Base-by-base conservation (phyloP, 2,113 vertebrate species). In the Tor tambroides region DNA sequence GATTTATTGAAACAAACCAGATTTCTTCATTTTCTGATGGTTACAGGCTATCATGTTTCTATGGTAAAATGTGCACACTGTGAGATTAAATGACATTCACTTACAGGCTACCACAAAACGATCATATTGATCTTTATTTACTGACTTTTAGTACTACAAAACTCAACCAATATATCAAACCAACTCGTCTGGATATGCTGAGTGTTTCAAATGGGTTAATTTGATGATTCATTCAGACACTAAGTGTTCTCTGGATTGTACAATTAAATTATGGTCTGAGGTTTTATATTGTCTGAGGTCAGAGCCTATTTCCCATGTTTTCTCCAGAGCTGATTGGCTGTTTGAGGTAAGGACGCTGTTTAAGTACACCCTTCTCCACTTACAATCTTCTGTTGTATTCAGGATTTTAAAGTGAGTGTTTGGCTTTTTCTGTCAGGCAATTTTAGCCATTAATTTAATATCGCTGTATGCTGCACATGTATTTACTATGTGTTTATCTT, bases 281-380 rank as follows among this genome's bases (percentile, higher is more conserved):
- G 43, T 76, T 49, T 28, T 14, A 76, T 76, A 49, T 49, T 26
- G 43, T 76, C 74, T 38, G 43, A 76, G 43, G 74, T 76, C 74
- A 19, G 74, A 76, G n/a, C 43, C 74, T 8, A 76, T 89, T 30
- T 87, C 81, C 85, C 81, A 90, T 91, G 83, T 76, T 4, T 6
- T 90, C 83, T 89, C 90, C 94, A 94, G 93, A 92, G 93, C 79
- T 86, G 88, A 78, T 91, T 87, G 49, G 12, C 41, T 85, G 75
- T 14, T 32, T 26, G 30, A 54, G 12, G 4, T 49, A 43, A 7
- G 89, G 89, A 80, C 15, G 54, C 75, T 8, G 26, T 91, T 93
- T 93, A 94, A 93, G 90, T 91, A 83, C 26, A 83, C 26, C 83
- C 61, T 49, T 38, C 15, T 65, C 63, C 43, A 69, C 46, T 26